A percentile compares a stretch with the other conserved stretches of the same genome.
phyloP scores from a whole-genome alignment of 2,888 invertebrate species.

The Iphiclides podalirius region DNA sequence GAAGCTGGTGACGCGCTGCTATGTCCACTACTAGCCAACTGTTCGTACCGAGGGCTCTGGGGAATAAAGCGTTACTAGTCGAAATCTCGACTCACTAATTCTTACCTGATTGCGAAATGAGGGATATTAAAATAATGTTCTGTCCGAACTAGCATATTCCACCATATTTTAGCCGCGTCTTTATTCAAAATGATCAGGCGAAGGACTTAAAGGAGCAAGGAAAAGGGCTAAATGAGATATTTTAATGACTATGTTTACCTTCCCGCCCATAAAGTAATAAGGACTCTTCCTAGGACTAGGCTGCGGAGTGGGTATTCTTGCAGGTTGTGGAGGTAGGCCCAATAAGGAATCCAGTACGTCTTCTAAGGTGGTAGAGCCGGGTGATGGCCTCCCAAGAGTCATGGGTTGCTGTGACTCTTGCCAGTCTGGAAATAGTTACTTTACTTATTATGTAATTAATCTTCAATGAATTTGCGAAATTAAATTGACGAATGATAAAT shows the following conservation, averaged over 20 bases:
- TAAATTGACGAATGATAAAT: too few relatives aligned
- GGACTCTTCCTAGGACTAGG: slow-evolving; percentile 76
- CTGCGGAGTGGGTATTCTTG: slow-evolving; percentile 87
- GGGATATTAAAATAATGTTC: background rate
- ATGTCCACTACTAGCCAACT: slow-evolving; percentile 70
- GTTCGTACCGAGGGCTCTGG: slow-evolving; percentile 76
- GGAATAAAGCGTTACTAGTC: slow-evolving; percentile 27
- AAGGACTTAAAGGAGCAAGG: background rate
- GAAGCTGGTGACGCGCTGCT: slow-evolving; percentile 70
- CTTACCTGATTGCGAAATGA: background rate
- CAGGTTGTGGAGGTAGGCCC: slow-evolving; percentile 87
- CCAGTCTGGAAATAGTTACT: slow-evolving; percentile 63
- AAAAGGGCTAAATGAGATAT: background rate
- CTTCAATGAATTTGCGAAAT: background rate
- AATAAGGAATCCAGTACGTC: slow-evolving; percentile 96
- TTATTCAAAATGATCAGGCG: background rate
- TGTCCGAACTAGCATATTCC: background rate
- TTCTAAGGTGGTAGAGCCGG: slow-evolving; percentile 93
- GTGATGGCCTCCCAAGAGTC: slow-evolving; percentile 83
- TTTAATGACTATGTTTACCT: slow-evolving; percentile 46
- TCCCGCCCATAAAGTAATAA: slow-evolving; percentile 71
- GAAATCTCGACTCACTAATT: slow-evolving; percentile 12
- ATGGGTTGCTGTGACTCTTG: slow-evolving; percentile 72
- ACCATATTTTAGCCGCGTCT: background rate
- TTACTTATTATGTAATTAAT: slow-evolving; percentile 2